phyloP scores from a whole-genome alignment of 2,797 vertebrate genomes.

The Ctenopoma kingsleyae region DNA sequence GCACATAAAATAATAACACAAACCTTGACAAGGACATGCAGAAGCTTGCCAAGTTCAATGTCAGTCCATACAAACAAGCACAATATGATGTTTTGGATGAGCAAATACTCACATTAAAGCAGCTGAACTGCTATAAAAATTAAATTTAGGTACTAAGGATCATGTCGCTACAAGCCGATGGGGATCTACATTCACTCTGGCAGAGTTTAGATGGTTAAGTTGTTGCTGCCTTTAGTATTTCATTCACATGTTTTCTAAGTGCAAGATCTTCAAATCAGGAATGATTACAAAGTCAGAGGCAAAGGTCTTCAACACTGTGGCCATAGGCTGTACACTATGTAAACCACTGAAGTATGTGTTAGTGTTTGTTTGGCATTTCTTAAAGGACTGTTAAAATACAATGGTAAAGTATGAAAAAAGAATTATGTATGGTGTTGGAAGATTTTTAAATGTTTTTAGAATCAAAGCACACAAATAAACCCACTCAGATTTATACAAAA shows the following conservation, averaged over 20 bases:
- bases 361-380: background rate
- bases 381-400: background rate
- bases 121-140: conserved; percentile 14
- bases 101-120: background rate
- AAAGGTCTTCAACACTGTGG: background rate
- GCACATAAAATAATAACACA: background rate
- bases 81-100: conserved; percentile 3
- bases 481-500: background rate
- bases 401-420: background rate
- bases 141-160: conserved; percentile 27
- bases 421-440: background rate
- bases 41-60: conserved; percentile 39
- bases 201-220: conserved; percentile 11
- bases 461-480: background rate
- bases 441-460: background rate
- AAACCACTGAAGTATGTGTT: background rate
- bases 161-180: conserved; percentile 15
- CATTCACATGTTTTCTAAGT: conserved; percentile 2
- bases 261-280: background rate
- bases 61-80: conserved; percentile 17
- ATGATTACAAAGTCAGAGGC: background rate
- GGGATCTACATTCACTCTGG: conserved; percentile 12
- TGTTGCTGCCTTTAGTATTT: conserved; percentile 1
- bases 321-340: background rate
- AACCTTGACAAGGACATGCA: conserved; percentile 17